Evolutionary conservation across 2,797 vertebrate genomes (phyloP).

Genomic region (Aphelocoma californica): DNA sequence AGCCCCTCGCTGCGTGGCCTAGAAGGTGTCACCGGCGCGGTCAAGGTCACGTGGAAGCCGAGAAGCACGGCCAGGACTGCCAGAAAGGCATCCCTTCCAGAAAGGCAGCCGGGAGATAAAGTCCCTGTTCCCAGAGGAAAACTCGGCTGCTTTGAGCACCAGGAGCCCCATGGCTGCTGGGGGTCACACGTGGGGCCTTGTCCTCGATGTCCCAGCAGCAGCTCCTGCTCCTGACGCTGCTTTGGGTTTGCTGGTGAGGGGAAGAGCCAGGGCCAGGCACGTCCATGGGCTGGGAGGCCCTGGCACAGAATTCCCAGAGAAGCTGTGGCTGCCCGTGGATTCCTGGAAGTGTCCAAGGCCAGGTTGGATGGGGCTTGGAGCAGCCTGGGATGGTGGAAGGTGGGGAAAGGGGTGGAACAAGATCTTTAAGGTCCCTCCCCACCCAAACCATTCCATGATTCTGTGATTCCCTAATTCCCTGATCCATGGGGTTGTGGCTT

Average conservation of each 20-base stretch:
- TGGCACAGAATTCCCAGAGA: neutral
- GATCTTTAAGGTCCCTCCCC: neutral
- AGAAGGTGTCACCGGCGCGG: accelerated
- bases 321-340: neutral
- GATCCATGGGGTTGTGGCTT: neutral
- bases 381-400: neutral
- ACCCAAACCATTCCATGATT: neutral
- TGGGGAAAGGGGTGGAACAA: neutral
- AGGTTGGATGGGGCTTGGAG: neutral
- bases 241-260: neutral
- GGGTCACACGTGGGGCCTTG: accelerated
- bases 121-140: accelerated
- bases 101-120: neutral
- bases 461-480: accelerated
- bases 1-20: neutral
- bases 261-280: neutral
- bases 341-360: neutral
- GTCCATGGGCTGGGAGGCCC: neutral
- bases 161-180: neutral
- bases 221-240: neutral
- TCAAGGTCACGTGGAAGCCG: neutral
- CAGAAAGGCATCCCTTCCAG: neutral
- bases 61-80: neutral
- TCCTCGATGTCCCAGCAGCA: neutral
- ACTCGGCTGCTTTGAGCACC: accelerated